Evolutionary conservation across 2,113 vertebrate species (phyloP), one percentile per base, ranked within the genome.

Genomic region (Corydoras maculifer): DNA sequence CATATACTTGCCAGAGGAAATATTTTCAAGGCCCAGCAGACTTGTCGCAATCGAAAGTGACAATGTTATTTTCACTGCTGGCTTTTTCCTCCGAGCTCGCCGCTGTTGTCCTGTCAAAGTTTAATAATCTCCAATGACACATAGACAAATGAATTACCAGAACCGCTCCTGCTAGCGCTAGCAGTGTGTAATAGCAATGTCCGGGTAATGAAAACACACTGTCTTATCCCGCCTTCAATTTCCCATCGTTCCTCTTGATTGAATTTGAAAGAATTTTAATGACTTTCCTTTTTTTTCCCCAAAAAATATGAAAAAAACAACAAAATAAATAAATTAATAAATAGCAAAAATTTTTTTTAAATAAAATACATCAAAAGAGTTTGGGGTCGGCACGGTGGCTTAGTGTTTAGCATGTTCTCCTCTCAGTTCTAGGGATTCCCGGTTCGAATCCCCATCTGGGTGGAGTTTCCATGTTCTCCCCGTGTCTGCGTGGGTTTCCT

Each of bases 241-340:
- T 79, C 73, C 76, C 12, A 65, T 77, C 64, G 72, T 77, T 80
- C 77, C 63, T 55, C 61, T 79, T 85, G 84, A 86, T 86, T 87
- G 80, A 84, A 88, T 87, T 82, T 86, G 82, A 86, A 86, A 82
- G 68, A 76, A 77, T 79, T 82, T 84, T 80, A 83, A 85, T 83
- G 77, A 82, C 74, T 69, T 66, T 43, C 78, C 74, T 69, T 66
- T 43, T 79, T 62, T 72, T 68, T 79, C 77, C 60, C 50, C 84
- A 81, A 74, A 73, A 65, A 35, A 49, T 70, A 51, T 71, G 62
- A 35, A 70, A 62, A 13, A 43, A 50, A 7, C 30, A 74, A 6
- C 3, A 68, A 54, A 35, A 43, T 1, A 11, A 68, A 6, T 43
- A 18, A 8, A 11, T 11, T 5, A 57, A 35, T 7, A 25, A 25